A percentile compares a stretch with the other conserved stretches of the same genome.
These are phyloP conservation scores for Prunella fulvescens DNA, from an alignment of 2,113 vertebrate genomes.

Conservation along the genomic window DNA sequence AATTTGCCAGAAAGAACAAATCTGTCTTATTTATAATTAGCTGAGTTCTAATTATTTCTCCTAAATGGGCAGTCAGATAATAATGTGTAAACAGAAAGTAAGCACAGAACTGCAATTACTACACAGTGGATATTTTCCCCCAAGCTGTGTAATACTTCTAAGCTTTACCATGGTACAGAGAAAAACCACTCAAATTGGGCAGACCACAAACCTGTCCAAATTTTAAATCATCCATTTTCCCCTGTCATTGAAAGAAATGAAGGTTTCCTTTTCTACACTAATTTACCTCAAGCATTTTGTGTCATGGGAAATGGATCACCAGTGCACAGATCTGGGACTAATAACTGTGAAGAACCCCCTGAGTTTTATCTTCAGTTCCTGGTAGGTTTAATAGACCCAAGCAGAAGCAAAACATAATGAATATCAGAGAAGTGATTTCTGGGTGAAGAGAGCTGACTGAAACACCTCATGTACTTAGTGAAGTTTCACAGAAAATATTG, in stretches of 20 bases:
- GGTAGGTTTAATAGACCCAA: neutral
- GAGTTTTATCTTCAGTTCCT: neutral
- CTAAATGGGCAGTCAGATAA: conserved; percentile 53
- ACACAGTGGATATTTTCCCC: neutral
- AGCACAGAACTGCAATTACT: conserved; percentile 1
- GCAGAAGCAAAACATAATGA: neutral
- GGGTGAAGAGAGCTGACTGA: neutral
- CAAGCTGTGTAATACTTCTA: neutral
- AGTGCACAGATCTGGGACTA: neutral
- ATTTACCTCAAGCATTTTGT: neutral
- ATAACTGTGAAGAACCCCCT: neutral
- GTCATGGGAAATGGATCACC: neutral
- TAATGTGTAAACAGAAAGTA: conserved; percentile 48
- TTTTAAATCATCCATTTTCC: neutral
- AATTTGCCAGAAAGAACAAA: conserved; percentile 70
- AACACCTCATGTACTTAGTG: neutral
- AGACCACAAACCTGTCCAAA: neutral
- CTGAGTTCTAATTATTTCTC: conserved; percentile 61
- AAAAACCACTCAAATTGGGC: neutral
- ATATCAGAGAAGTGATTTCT: neutral
- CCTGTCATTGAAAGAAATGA: neutral
- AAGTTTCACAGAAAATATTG: neutral
- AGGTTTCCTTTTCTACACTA: neutral
- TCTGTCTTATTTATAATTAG: conserved; percentile 67
- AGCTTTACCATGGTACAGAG: neutral